A percentile compares a stretch with the other conserved stretches of the same genome.
Conservation (phyloP, 2,888 invertebrate species). For the Hemicrepidius hirtus region DNA sequence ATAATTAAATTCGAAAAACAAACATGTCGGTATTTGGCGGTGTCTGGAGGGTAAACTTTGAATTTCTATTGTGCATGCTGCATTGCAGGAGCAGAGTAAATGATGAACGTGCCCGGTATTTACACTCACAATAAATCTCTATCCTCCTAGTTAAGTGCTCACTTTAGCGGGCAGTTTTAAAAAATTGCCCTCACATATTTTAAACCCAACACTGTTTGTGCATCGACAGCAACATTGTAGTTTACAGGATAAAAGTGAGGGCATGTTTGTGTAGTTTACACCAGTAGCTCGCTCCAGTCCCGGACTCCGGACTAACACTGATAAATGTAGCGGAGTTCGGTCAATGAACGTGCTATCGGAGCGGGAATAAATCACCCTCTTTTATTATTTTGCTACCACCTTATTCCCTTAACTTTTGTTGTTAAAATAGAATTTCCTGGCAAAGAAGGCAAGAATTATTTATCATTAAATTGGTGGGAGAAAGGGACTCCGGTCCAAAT, state of each 20-base stretch:
- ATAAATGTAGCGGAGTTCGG: constrained; percentile 61
- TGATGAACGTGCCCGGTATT: constrained; percentile 4
- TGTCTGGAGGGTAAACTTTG: too few relatives aligned
- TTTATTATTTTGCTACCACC: constrained; percentile 57
- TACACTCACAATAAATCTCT: constrained; percentile 16
- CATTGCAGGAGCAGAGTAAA: not conserved
- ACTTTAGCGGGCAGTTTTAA: not conserved
- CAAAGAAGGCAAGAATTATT: constrained; percentile 35
- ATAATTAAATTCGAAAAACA: too few relatives aligned
- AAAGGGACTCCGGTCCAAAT: constrained; percentile 19
- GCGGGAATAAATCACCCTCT: constrained; percentile 60
- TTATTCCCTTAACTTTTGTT: constrained; percentile 54
- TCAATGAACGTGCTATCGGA: constrained; percentile 61
- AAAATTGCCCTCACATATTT: constrained; percentile 21
- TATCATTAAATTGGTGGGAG: constrained; percentile 43
- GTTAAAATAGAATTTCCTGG: constrained; percentile 51
- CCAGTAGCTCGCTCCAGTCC: constrained; percentile 37
- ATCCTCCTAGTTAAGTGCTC: constrained; percentile 13
- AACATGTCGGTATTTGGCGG: too few relatives aligned
- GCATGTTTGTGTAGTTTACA: constrained; percentile 49
- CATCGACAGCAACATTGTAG: constrained; percentile 38
- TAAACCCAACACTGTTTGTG: constrained; percentile 19
- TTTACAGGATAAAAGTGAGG: constrained; percentile 44
- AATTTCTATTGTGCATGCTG: not conserved
- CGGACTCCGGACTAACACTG: constrained; percentile 57